These are phyloP conservation scores for Ranitomeya variabilis DNA, from an alignment of 2,113 vertebrate species.

Conservation along the genomic window DNA sequence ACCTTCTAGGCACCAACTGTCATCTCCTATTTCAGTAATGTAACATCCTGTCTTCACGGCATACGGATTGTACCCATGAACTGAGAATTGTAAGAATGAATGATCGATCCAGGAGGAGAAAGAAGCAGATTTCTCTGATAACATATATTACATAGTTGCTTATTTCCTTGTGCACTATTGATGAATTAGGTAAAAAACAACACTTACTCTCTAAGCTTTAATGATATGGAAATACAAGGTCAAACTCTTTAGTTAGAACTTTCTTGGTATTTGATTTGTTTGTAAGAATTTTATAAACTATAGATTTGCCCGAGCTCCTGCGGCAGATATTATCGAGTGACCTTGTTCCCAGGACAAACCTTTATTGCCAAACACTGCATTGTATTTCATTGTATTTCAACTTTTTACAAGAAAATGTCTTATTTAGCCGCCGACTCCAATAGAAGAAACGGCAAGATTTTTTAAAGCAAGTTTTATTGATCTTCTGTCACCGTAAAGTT, in stretches of 20 bases:
- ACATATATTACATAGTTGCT: too few relatives aligned
- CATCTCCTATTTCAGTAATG: too few relatives aligned
- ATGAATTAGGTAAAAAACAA: too few relatives aligned
- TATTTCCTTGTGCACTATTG: too few relatives aligned
- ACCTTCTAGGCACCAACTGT: too few relatives aligned
- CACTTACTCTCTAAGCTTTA: too few relatives aligned
- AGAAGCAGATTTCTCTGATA: too few relatives aligned
- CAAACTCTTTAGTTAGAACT: neutral
- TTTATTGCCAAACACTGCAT: neutral
- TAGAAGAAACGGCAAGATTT: neutral
- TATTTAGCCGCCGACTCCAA: neutral
- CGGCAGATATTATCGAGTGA: neutral
- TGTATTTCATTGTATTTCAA: slow-evolving; percentile 17
- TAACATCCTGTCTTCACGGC: too few relatives aligned
- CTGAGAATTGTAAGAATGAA: too few relatives aligned
- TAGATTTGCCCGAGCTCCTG: neutral
- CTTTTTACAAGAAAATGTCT: slow-evolving; percentile 4
- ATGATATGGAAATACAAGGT: neutral
- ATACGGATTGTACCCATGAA: too few relatives aligned
- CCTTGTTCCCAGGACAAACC: slow-evolving; percentile 4
- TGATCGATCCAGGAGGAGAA: too few relatives aligned
- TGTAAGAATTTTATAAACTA: neutral
- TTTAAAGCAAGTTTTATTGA: neutral
- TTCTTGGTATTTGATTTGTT: neutral
- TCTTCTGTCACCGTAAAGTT: slow-evolving; percentile 8